These are phyloP conservation scores for Eulemur mongoz DNA, from an alignment of 2,797 vertebrate species.

Conservation along the genomic window DNA sequence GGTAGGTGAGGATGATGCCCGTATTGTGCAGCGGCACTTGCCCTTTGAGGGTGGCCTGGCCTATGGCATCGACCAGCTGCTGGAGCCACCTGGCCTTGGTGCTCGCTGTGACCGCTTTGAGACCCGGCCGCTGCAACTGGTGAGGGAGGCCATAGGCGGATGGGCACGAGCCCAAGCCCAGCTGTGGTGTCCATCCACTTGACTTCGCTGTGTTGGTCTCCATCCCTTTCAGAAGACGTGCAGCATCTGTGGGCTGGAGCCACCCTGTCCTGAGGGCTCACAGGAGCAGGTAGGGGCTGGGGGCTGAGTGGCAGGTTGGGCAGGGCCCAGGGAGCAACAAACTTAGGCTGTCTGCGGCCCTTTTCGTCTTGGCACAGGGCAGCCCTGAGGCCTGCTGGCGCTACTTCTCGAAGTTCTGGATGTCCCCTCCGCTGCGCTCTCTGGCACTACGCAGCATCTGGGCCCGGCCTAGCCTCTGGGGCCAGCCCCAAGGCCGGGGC, in stretches of 20 bases:
- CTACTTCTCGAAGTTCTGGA: slow-evolving; percentile 61
- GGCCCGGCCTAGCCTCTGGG: slow-evolving; percentile 40
- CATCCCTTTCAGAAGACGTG: slow-evolving; percentile 80
- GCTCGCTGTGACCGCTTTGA: slow-evolving; percentile 88
- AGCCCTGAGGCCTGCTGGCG: slow-evolving; percentile 65
- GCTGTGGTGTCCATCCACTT: neutral
- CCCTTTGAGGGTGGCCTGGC: slow-evolving; percentile 91
- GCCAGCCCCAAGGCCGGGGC: slow-evolving; percentile 26
- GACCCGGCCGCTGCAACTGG: slow-evolving; percentile 42
- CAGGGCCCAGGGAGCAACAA: neutral
- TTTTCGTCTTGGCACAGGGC: slow-evolving; percentile 59
- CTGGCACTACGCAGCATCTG: neutral
- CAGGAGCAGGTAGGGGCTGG: slow-evolving; percentile 81
- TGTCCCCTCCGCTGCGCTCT: neutral
- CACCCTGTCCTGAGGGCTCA: slow-evolving; percentile 84
- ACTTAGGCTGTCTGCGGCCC: neutral
- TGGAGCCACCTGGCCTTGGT: slow-evolving; percentile 95
- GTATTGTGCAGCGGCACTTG: slow-evolving; percentile 89
- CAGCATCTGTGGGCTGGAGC: slow-evolving; percentile 83
- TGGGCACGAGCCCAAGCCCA: neutral
- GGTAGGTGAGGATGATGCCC: slow-evolving; percentile 87
- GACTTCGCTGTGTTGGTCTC: neutral
- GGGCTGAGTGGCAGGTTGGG: neutral
- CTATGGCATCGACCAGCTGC: slow-evolving; percentile 91
- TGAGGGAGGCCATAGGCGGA: slow-evolving; percentile 1